These are phyloP conservation scores for Pandemis corylana DNA, from an alignment of 2,888 invertebrate genomes.

Conservation along the genomic window DNA sequence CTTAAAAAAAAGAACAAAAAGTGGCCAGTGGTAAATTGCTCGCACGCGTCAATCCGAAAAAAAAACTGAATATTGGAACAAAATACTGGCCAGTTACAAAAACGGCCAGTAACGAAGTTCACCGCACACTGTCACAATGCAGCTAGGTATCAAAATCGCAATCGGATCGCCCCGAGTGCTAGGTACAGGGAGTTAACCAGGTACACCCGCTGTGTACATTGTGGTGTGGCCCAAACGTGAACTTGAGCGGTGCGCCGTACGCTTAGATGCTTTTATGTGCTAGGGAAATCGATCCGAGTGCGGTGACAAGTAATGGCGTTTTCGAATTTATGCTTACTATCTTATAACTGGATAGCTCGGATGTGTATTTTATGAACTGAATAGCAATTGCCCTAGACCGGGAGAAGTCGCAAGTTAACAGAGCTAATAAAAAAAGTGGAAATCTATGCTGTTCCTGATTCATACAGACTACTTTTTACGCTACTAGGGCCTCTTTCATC, in stretches of 20 bases:
- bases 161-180: conserved; percentile 46
- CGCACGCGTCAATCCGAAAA: neutral
- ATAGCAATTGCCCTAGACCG: neutral
- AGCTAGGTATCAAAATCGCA: conserved; percentile 40
- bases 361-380: neutral
- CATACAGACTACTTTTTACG: too few species aligned
- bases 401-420: too few species aligned
- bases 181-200: conserved; percentile 46
- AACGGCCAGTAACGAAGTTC: neutral
- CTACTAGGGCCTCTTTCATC: too few species aligned
- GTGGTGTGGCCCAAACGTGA: conserved; percentile 42
- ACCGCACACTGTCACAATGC: conserved; percentile 15
- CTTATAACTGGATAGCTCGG: neutral
- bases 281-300: neutral
- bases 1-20: neutral
- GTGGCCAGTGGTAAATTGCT: neutral
- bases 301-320: neutral
- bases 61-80: neutral
- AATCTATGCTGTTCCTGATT: too few species aligned
- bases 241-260: neutral
- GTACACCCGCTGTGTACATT: conserved; percentile 50
- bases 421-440: too few species aligned
- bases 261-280: neutral
- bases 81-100: conserved; percentile 1
- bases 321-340: neutral